Evolutionary conservation across 2,113 vertebrate genomes (phyloP), one percentile per base, ranked within the genome.

Genomic region (Gopherus evgoodei): DNA sequence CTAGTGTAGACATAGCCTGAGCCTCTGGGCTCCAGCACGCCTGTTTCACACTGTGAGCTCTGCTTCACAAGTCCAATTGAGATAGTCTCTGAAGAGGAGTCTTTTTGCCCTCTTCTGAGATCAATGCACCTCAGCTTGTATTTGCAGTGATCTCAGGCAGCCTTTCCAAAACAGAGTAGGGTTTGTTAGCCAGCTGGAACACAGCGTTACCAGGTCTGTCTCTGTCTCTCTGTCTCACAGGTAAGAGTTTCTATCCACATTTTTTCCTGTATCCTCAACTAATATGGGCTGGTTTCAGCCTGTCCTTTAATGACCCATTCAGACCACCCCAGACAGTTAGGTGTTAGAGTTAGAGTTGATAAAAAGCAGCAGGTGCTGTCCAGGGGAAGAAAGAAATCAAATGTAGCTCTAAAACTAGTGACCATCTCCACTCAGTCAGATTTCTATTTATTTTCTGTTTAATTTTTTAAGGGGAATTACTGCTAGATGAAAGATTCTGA

Each of bases 321-420:
- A n/a, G 17, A 17, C n/a, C n/a, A 22, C 65, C 17, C 19, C n/a
- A 72, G 13, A 72, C n/a, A 21, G 2, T 19, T 22, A 72, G 65
- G 9, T 72, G 65, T 44, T 44, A 44, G 44, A 44, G 44, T 44
- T 44, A 3, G 38, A 44, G 24, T 0, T 0, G 83, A n/a, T 82
- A 49, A 91, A 94, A 91, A 91, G 25, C 38, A 86, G 72, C 22
- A 75, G 56, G 25, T 3, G 83, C 7, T 8, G 16, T 35, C 9
- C 12, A 10, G 17, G 49, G 65, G 86, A 94, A 89, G 44, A 17
- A 10, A 13, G 5, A 92, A 95, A n/a, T 11, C 38, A 24, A 31
- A 24, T 1, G 1, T 69, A 27, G 42, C 31, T 90, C 11, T 80
- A 62, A 81, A 94, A 84, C 72, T 12, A 19, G 38, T 89, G 44